phyloP scores from a whole-genome alignment of 92 coral and sea anemone species.

The Epizoanthus fatuus region DNA sequence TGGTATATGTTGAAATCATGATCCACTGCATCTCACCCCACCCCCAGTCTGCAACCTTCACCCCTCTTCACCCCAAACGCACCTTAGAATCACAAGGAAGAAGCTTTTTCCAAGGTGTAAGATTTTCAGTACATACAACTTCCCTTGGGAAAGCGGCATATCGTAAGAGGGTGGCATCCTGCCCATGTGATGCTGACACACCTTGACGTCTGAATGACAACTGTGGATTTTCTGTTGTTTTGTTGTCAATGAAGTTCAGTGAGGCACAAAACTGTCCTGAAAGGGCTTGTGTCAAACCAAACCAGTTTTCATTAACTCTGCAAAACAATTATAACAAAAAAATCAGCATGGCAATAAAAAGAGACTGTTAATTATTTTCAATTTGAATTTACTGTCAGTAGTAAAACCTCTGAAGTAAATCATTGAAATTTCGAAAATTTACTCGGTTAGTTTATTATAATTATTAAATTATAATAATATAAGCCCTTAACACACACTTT shows the following conservation, averaged over 20 bases:
- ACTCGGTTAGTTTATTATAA: too few relatives aligned
- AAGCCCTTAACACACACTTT: too few relatives aligned
- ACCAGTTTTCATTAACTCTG: conserved; percentile 95
- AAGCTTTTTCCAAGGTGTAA: conserved; percentile 99
- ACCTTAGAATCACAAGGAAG: conserved; percentile 99
- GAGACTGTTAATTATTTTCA: not conserved
- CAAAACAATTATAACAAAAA: conserved; percentile 18
- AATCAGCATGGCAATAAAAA: not conserved
- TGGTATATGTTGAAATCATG: too few relatives aligned
- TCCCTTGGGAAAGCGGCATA: conserved; percentile 96
- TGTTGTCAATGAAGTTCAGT: conserved; percentile 92
- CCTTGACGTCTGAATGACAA: conserved; percentile 93
- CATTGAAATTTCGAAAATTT: too few relatives aligned
- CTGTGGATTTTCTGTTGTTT: conserved; percentile 88
- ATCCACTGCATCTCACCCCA: too few relatives aligned
- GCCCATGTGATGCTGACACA: conserved; percentile 63
- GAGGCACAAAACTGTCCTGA: conserved; percentile 99
- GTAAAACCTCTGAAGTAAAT: too few relatives aligned
- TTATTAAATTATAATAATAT: too few relatives aligned
- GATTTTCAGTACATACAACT: conserved; percentile 96
- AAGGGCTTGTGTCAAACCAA: conserved; percentile 92
- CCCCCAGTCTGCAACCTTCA: too few relatives aligned
- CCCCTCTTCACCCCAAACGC: not conserved
- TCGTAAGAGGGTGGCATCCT: conserved; percentile 75
- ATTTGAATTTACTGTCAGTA: not conserved